A percentile compares a stretch with the other conserved stretches of the same genome.
Conservation (phyloP, 2,113 vertebrate genomes). For the Pterophyllum scalare region DNA sequence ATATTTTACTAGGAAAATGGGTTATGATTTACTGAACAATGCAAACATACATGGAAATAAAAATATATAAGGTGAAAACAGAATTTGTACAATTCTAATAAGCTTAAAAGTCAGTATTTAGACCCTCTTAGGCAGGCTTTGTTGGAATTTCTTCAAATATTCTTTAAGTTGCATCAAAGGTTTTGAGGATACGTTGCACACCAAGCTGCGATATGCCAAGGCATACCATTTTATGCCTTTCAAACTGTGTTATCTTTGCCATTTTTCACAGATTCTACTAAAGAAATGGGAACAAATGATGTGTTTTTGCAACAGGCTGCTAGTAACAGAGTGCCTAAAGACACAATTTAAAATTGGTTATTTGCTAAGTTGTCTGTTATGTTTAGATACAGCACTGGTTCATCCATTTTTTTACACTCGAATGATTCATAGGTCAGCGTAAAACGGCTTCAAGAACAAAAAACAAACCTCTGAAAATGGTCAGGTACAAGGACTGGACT, state of each 20-base stretch:
- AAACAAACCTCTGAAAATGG: not conserved
- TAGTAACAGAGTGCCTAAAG: not conserved
- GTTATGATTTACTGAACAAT: not conserved
- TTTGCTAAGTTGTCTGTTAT: not conserved
- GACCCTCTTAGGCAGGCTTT: not conserved
- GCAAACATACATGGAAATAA: not conserved
- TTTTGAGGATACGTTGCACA: not conserved
- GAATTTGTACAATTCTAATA: not conserved
- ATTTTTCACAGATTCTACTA: not conserved
- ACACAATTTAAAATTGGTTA: not conserved
- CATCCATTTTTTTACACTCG: not conserved
- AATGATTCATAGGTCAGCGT: no score
- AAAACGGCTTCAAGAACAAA: no score
- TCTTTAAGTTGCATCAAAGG: not conserved
- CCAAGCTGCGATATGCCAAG: not conserved
- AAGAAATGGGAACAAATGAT: not conserved
- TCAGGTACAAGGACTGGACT: not conserved
- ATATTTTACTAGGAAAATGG: not conserved
- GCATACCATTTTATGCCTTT: not conserved
- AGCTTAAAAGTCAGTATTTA: not conserved
- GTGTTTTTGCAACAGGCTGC: not conserved
- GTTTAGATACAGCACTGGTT: not conserved
- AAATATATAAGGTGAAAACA: not conserved
- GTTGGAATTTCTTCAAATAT: not conserved
- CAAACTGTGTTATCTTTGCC: not conserved